These are phyloP conservation scores for Zoroaster sp. DNA, from an alignment of 53 echinoderm and acorn worm genomes.

Conservation along the genomic window DNA sequence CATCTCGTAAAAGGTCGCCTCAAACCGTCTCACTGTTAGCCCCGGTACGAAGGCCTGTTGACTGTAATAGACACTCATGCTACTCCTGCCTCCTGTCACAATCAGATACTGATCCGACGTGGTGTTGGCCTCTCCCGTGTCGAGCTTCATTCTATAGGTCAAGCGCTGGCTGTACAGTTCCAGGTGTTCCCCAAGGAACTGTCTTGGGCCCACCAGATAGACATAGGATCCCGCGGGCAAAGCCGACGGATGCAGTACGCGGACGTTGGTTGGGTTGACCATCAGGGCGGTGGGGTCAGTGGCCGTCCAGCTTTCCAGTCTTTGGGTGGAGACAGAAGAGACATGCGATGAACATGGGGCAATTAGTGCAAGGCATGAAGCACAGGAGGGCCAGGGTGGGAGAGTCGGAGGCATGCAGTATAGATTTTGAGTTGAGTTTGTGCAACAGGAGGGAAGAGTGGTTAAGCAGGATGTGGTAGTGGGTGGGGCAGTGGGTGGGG, in stretches of 20 bases:
- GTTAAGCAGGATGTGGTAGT: neutral
- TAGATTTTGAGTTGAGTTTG: neutral
- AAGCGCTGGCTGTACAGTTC: constrained; percentile 69
- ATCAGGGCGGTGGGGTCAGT: constrained; percentile 66
- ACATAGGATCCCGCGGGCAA: constrained; percentile 53
- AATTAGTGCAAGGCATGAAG: neutral
- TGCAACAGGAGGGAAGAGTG: neutral
- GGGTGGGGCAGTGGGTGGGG: neutral
- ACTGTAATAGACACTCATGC: constrained; percentile 51
- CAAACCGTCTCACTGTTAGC: constrained; percentile 12
- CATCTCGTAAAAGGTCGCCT: constrained; percentile 68
- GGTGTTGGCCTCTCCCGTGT: constrained; percentile 53
- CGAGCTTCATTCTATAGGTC: constrained; percentile 66
- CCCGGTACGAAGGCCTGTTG: constrained; percentile 58
- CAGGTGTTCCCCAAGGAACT: constrained; percentile 73
- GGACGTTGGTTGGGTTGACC: constrained; percentile 58
- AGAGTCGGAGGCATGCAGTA: neutral
- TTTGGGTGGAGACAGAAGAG: neutral
- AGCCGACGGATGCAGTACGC: constrained; percentile 69
- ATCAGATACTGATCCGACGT: constrained; percentile 51
- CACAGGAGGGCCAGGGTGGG: neutral
- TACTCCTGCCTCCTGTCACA: constrained; percentile 66
- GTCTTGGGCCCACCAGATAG: constrained; percentile 74
- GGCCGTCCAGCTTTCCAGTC: constrained; percentile 70
- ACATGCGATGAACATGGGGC: neutral